A percentile compares a stretch with the other conserved stretches of the same genome.
phyloP scores from a whole-genome alignment of 2,797 vertebrate species.

The Vultur gryphus region DNA sequence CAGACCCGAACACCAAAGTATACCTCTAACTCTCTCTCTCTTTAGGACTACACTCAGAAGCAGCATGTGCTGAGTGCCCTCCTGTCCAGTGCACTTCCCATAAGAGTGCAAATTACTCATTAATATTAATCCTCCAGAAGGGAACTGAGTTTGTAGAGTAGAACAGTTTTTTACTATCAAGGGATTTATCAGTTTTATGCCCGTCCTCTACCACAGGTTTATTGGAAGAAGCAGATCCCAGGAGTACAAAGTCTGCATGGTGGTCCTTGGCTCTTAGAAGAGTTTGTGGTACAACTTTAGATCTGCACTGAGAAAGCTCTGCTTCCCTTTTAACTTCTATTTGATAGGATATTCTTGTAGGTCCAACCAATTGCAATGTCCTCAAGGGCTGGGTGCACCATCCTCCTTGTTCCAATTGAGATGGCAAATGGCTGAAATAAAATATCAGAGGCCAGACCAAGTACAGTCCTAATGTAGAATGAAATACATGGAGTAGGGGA shows the following conservation, averaged over 20 bases:
- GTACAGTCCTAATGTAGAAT: not conserved
- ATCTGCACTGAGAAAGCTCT: not conserved
- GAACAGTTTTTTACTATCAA: rapidly evolving
- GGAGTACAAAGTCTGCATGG: not conserved
- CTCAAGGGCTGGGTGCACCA: rapidly evolving
- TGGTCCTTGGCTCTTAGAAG: not conserved
- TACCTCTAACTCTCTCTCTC: not conserved
- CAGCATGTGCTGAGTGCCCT: not conserved
- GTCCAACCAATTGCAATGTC: not conserved
- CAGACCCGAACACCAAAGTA: not conserved
- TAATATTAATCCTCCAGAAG: not conserved
- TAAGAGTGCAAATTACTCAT: not conserved
- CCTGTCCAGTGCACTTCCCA: not conserved
- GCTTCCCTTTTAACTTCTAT: not conserved
- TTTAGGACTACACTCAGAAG: not conserved
- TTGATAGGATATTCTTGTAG: not conserved
- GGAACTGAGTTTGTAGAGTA: not conserved
- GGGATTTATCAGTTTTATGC: not conserved
- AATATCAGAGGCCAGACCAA: not conserved
- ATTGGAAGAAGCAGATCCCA: not conserved
- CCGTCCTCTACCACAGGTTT: not conserved
- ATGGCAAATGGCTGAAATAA: not conserved
- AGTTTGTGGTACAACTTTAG: not conserved
- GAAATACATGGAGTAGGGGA: not conserved
- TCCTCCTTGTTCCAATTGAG: not conserved